A percentile compares a stretch with the other conserved stretches of the same genome.
Evolutionary conservation across 92 coral and sea anemone genomes (phyloP).

Genomic region (Parazoanthus atlanticus): DNA sequence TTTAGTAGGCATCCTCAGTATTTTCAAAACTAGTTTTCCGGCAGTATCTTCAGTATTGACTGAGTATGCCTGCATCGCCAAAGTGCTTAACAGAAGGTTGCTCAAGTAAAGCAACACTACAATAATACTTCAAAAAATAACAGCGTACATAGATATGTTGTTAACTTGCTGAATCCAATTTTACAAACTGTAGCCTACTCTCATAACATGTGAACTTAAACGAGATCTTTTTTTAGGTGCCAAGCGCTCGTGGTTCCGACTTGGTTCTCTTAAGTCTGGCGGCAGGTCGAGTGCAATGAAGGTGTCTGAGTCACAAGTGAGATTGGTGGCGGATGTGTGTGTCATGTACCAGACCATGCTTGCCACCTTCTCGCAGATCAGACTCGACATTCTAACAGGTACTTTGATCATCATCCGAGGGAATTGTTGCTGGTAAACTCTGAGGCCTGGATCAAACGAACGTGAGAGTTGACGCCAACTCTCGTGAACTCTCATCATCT

Average conservation of each 20-base stretch:
- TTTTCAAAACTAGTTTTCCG: no score
- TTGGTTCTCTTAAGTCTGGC: conserved; percentile 60
- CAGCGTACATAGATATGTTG: no score
- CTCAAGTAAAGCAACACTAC: not conserved
- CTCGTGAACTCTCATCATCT: not conserved
- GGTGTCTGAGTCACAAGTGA: conserved; percentile 76
- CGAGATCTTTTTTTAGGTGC: conserved; percentile 48
- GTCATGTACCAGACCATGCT: conserved; percentile 92
- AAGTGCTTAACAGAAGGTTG: not conserved
- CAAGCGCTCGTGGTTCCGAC: conserved; percentile 73
- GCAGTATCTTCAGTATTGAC: no score
- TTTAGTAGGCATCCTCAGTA: no score
- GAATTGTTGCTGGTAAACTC: not conserved
- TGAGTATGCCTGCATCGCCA: no score
- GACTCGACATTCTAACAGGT: conserved; percentile 97
- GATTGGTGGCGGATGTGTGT: conserved; percentile 81
- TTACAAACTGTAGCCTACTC: not conserved
- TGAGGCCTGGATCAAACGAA: not conserved
- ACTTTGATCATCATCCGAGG: not conserved
- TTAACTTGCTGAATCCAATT: not conserved
- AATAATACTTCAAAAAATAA: not conserved
- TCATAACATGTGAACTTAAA: not conserved
- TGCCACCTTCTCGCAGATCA: conserved; percentile 82
- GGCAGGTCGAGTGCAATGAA: conserved; percentile 60
- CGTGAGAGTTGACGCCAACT: not conserved